Conservation (phyloP, 2,888 invertebrate species). For the Coleophora flavipennella region DNA sequence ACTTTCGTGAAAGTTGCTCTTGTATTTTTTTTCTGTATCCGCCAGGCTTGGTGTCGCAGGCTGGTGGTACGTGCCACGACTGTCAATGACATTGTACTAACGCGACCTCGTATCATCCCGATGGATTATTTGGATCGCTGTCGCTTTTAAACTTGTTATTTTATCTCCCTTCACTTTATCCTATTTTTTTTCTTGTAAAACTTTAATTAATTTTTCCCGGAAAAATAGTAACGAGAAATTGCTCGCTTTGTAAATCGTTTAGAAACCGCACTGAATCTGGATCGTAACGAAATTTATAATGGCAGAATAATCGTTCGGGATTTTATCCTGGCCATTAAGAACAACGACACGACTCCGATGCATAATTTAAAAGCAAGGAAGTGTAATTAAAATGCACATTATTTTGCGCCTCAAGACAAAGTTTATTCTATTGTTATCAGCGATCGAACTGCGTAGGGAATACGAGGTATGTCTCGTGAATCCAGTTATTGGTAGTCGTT, state of each 20-base stretch:
- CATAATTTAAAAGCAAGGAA: conserved; percentile 46
- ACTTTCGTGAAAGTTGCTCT: conserved; percentile 57
- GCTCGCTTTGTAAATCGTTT: neutral
- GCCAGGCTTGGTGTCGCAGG: conserved; percentile 38
- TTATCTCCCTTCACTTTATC: conserved; percentile 19
- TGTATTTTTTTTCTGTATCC: conserved; percentile 46
- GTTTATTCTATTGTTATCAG: conserved; percentile 46
- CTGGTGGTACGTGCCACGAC: conserved; percentile 44
- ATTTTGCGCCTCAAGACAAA: conserved; percentile 32
- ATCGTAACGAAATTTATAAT: conserved; percentile 23
- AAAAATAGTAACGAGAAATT: conserved; percentile 6
- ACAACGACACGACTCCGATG: conserved; percentile 40
- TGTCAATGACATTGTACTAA: conserved; percentile 41
- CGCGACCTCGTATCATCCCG: conserved; percentile 33
- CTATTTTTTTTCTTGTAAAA: conserved; percentile 3
- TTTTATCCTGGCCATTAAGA: conserved; percentile 51
- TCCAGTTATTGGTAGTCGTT: conserved; percentile 35
- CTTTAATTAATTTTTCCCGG: conserved; percentile 6
- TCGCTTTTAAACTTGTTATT: conserved; percentile 27
- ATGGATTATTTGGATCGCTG: conserved; percentile 36
- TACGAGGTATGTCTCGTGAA: conserved; percentile 34
- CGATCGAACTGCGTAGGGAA: conserved; percentile 37
- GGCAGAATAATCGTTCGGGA: conserved; percentile 41
- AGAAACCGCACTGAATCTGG: conserved; percentile 4
- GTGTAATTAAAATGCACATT: conserved; percentile 58